Evolutionary conservation across 2,797 vertebrate species (phyloP).

Genomic region (Acanthornis magna): DNA sequence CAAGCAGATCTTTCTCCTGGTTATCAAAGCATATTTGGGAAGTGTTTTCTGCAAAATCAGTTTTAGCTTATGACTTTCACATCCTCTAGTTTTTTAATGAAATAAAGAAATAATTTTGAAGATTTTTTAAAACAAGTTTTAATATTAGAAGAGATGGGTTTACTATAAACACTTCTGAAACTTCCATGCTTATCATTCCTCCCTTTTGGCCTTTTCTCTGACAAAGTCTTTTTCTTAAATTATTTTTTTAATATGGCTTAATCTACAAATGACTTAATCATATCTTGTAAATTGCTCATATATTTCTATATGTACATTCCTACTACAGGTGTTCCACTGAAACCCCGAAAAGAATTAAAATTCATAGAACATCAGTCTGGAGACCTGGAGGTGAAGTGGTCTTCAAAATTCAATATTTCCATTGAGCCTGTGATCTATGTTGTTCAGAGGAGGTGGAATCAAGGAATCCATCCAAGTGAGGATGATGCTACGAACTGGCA

Average conservation of each 20-base stretch:
- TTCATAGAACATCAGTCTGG: conserved; percentile 86
- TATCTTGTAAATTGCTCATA: not conserved
- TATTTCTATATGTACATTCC: not conserved
- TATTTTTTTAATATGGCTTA: not conserved
- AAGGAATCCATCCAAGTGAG: conserved; percentile 94
- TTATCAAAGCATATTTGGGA: not conserved
- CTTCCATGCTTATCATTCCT: not conserved
- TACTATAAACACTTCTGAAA: not conserved
- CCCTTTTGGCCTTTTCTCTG: not conserved
- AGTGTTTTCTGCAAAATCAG: not conserved
- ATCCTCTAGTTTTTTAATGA: not conserved
- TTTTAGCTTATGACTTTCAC: not conserved
- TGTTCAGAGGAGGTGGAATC: conserved; percentile 93
- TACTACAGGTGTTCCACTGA: conserved; percentile 89
- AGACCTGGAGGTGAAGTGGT: conserved; percentile 91
- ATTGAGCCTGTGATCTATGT: conserved; percentile 94
- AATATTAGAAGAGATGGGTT: not conserved
- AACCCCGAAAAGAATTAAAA: conserved; percentile 91
- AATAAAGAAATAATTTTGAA: not conserved
- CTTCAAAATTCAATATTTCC: conserved; percentile 94
- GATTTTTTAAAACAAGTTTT: not conserved
- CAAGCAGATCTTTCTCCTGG: not conserved
- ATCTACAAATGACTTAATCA: not conserved
- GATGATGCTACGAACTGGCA: conserved; percentile 90
- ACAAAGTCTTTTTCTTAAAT: not conserved